Percentiles rank a stretch among this genome's conserved stretches.
Conservation (phyloP, 2,113 vertebrate species). For the Stercorarius parasiticus region DNA sequence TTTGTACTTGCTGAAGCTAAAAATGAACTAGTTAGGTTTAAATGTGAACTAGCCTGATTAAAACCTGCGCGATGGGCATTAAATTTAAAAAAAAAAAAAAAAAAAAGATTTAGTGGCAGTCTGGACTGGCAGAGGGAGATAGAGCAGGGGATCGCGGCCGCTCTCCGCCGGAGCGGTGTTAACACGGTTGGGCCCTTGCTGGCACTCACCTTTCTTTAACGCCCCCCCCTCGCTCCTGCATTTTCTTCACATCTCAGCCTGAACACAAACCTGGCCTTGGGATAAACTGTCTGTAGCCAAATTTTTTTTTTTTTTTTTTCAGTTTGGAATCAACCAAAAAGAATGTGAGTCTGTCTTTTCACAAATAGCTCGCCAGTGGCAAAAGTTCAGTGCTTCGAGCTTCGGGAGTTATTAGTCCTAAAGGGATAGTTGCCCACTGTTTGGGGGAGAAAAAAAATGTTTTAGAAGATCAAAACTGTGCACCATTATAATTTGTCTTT, state of each 20-base stretch:
- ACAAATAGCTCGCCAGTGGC: constrained; percentile 16
- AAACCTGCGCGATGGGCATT: not conserved
- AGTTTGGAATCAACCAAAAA: not conserved
- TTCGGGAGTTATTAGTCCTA: not conserved
- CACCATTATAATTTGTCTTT: constrained; percentile 1
- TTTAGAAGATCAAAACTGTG: constrained; percentile 13
- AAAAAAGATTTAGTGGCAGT: not conserved
- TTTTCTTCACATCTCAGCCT: not conserved
- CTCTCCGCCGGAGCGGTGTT: fast-evolving
- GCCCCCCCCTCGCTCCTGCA: not conserved
- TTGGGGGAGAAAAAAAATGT: not conserved
- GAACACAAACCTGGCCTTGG: not conserved
- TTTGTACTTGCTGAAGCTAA: not conserved
- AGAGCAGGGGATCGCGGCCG: not conserved
- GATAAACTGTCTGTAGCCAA: not conserved
- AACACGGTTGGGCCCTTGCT: not conserved
- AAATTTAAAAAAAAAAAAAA: not conserved
- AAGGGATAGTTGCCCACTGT: constrained; percentile 1
- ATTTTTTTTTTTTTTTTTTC: not conserved
- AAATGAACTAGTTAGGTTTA: not conserved
- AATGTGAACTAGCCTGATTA: not conserved
- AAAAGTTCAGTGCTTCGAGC: constrained; percentile 16
- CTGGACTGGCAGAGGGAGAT: not conserved
- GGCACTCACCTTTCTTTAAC: not conserved
- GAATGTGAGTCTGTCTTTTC: constrained; percentile 33